Conservation (phyloP, 2,113 vertebrate genomes). For the Lagenorhynchus albirostris region DNA sequence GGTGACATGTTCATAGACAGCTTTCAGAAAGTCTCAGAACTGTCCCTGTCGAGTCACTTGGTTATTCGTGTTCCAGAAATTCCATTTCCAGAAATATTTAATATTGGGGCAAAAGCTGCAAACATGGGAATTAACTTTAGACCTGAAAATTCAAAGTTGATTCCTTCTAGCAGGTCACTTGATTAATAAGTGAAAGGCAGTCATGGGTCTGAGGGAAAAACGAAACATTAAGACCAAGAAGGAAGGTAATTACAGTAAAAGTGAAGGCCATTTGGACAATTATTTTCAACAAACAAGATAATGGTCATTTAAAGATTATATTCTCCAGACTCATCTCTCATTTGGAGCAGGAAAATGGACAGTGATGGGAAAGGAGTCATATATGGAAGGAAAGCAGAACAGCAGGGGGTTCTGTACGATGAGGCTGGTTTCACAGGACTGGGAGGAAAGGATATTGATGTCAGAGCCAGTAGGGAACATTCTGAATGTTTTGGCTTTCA, state of each 20-base stretch:
- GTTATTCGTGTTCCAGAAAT: background rate
- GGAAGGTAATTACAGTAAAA: background rate
- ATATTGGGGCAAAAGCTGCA: background rate
- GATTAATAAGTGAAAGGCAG: background rate
- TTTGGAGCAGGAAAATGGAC: background rate
- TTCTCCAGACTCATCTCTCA: background rate
- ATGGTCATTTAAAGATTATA: background rate
- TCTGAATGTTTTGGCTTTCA: constrained; percentile 25
- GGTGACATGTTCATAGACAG: background rate
- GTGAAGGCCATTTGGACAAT: background rate
- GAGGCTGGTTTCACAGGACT: background rate
- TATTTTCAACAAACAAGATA: background rate
- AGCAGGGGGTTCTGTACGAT: background rate
- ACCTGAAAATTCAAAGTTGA: constrained; percentile 6
- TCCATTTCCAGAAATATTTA: background rate
- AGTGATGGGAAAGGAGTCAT: background rate
- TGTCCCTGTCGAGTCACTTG: background rate
- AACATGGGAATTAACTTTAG: background rate
- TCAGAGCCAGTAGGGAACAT: background rate
- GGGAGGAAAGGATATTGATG: background rate
- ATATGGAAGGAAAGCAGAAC: background rate
- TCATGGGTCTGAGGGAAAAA: background rate
- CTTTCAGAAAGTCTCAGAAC: background rate
- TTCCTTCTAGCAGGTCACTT: background rate
- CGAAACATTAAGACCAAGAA: background rate